Evolutionary conservation across 2,888 invertebrate genomes (phyloP).

Genomic region (Pecten maximus): DNA sequence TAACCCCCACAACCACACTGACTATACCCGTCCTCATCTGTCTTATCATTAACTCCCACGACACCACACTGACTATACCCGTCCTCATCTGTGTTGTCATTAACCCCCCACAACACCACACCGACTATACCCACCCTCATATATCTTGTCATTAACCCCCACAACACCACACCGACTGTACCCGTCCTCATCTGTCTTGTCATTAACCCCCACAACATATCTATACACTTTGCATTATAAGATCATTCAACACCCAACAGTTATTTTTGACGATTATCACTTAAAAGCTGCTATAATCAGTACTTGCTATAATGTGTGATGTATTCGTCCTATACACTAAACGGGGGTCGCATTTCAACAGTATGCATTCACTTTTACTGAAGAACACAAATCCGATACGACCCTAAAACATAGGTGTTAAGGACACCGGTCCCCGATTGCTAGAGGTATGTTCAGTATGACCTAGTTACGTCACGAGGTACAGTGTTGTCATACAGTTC

Average conservation of each 20-base stretch:
- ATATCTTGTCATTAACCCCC: too few relatives aligned
- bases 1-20: too few relatives aligned
- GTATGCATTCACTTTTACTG: neutral
- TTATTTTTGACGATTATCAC: neutral
- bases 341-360: neutral
- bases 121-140: too few relatives aligned
- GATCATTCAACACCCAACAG: neutral
- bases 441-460: neutral
- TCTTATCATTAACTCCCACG: too few relatives aligned
- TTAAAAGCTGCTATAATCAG: neutral
- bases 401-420: too few relatives aligned
- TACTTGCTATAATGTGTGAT: neutral
- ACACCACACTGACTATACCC: too few relatives aligned
- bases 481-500: neutral
- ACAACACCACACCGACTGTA: too few relatives aligned
- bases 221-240: neutral
- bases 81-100: too few relatives aligned
- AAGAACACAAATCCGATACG: too few relatives aligned
- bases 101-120: too few relatives aligned
- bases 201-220: neutral
- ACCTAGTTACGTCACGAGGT: neutral
- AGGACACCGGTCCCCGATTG: neutral
- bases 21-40: too few relatives aligned
- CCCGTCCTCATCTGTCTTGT: too few relatives aligned
- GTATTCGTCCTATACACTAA: neutral